phyloP scores from a whole-genome alignment of 2,797 vertebrate species.

The Oryzias dopingdopingensis region DNA sequence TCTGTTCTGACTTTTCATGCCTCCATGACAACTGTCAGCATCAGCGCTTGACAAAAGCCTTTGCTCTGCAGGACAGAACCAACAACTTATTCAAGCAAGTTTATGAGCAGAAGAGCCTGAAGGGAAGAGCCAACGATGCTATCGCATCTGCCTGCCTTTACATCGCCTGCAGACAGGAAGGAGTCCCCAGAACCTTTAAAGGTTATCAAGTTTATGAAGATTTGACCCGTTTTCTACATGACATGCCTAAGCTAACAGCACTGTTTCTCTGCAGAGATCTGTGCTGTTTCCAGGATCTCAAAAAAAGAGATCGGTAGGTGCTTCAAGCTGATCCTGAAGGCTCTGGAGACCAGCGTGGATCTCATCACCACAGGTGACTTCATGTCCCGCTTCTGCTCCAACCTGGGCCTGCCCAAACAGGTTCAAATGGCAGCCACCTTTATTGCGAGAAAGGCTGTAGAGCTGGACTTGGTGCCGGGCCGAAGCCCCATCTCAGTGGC shows the following conservation, averaged over 20 bases:
- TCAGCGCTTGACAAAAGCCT: background rate
- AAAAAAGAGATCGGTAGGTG: constrained; percentile 98
- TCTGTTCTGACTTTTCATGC: no score
- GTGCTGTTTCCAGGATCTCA: constrained; percentile 96
- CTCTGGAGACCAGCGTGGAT: constrained; percentile 97
- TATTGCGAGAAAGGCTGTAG: constrained; percentile 95
- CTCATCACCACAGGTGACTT: constrained; percentile 98
- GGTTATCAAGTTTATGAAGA: constrained; percentile 68
- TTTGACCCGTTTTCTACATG: background rate
- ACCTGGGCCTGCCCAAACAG: constrained; percentile 94
- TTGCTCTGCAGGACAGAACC: constrained; percentile 88
- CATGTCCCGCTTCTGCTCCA: constrained; percentile 96
- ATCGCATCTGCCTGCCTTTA: constrained; percentile 98
- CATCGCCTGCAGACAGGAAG: constrained; percentile 98
- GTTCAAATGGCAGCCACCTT: constrained; percentile 98
- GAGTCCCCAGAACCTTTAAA: constrained; percentile 98
- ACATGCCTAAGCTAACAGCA: background rate
- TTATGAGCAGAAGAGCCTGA: constrained; percentile 98
- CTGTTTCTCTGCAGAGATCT: constrained; percentile 84
- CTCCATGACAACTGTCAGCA: background rate
- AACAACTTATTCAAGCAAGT: constrained; percentile 99
- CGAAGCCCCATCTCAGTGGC: constrained; percentile 98
- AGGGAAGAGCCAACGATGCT: constrained; percentile 96
- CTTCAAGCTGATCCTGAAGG: constrained; percentile 93
- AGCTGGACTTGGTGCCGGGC: constrained; percentile 94